These are phyloP conservation scores for Catostylus mosaicus DNA, from an alignment of 30 jellyfish, hydroid and myxozoan genomes.

Conservation along the genomic window DNA sequence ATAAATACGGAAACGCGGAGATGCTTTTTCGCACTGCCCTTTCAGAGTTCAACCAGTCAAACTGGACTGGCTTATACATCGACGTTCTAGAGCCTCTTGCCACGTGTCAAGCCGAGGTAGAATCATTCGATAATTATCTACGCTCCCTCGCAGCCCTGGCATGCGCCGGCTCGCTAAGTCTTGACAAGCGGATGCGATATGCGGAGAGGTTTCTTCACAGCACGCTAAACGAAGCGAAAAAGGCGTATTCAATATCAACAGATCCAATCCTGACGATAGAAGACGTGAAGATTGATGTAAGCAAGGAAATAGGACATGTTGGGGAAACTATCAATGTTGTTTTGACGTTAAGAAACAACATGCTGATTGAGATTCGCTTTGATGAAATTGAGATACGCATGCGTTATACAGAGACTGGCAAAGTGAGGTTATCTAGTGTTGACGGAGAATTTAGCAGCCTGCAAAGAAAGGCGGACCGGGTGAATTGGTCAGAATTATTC, in stretches of 20 bases:
- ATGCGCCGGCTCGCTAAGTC: slow-evolving; percentile 66
- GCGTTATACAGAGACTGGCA: slow-evolving; percentile 63
- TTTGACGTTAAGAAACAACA: slow-evolving; percentile 36
- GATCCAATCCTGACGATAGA: slow-evolving; percentile 75
- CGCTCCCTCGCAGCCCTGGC: slow-evolving; percentile 76
- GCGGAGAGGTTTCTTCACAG: slow-evolving; percentile 63
- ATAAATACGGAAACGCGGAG: slow-evolving; percentile 70
- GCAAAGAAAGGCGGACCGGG: background rate
- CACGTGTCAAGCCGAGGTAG: slow-evolving; percentile 50
- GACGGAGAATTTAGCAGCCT: background rate
- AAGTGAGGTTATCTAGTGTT: slow-evolving; percentile 26
- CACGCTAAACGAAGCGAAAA: slow-evolving; percentile 15
- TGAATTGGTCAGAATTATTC: slow-evolving; percentile 58
- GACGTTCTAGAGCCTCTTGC: slow-evolving; percentile 91
- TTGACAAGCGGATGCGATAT: slow-evolving; percentile 57
- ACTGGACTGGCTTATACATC: slow-evolving; percentile 76
- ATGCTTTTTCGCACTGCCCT: slow-evolving; percentile 61
- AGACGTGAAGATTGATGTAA: slow-evolving; percentile 60
- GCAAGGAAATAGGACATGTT: slow-evolving; percentile 83
- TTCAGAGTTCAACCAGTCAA: slow-evolving; percentile 49
- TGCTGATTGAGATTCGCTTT: slow-evolving; percentile 40
- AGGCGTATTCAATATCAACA: slow-evolving; percentile 29
- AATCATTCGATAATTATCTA: slow-evolving; percentile 66
- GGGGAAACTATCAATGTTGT: slow-evolving; percentile 82
- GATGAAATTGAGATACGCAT: slow-evolving; percentile 62